Evolutionary conservation across 1,140 invertebrate genomes (phyloP), one percentile per base, ranked within the genome.

Genomic region (Drosophila chauvacae): DNA sequence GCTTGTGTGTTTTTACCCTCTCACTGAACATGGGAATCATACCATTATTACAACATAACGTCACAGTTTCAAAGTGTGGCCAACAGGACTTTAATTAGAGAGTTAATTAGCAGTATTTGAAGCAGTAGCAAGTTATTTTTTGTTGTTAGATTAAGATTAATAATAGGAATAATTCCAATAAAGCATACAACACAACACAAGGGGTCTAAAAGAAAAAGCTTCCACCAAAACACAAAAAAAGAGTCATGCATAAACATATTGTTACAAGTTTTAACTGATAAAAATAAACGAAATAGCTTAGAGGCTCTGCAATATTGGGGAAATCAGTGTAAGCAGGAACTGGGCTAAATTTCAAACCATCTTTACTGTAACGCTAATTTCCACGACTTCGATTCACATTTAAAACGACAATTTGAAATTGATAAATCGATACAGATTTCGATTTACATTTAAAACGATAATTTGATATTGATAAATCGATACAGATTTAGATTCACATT

Each of bases 21-120:
- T 44, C 33, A 42, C 16, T 37, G 30, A 45, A 45, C 47, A 55
- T 57, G 60, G 57, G 48, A 56, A 81, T 62, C 80, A 73, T 61
- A 80, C 70, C 55, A 80, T 82, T 78, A 80, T 82, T 78, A 78
- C 63, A 88, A 81, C 84, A 87, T 84, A 75, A 86, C 90, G 90
- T 91, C 90, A 91, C 90, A 91, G 90, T 83, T 91, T 91, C 90
- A 91, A 91, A 81, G 69, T 47, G 77, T 47, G 77, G 86, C 85
- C 84, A 56, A 83, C 48, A 77, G 61, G 84, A 71, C 66, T 73
- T 70, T 81, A 55, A 53, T 63, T 68, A 60, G 64, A 70, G 70
- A 56, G 62, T 69, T 68, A 55, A 62, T 66, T 64, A 70, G 63
- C 62, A 64, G 51, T 60, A 56, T 30, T 28, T 37, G n/a, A 72